These are phyloP conservation scores for Bos taurus DNA, from an alignment of 2,113 vertebrate genomes.

Conservation along the genomic window DNA sequence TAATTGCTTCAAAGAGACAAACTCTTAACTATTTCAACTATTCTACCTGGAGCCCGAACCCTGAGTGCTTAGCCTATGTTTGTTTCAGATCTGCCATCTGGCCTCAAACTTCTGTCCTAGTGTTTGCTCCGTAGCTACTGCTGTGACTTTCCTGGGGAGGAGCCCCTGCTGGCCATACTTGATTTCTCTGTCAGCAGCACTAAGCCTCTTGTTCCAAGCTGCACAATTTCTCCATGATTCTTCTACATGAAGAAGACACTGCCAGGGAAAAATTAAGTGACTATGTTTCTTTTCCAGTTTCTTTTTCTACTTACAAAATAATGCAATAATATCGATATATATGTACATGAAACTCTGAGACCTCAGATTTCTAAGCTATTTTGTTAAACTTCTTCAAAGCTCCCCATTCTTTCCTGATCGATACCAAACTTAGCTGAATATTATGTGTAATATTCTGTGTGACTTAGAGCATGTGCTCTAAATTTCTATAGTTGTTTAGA, in stretches of 20 bases:
- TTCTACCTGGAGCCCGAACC: not conserved
- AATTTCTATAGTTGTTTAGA: not conserved
- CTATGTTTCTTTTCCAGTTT: not conserved
- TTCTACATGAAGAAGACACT: not conserved
- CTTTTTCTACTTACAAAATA: not conserved
- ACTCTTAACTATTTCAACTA: not conserved
- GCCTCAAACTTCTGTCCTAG: not conserved
- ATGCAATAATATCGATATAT: not conserved
- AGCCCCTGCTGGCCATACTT: not conserved
- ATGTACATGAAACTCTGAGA: not conserved
- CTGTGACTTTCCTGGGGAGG: not conserved
- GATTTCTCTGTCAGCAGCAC: not conserved
- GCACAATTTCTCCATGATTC: not conserved
- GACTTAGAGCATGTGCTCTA: not conserved
- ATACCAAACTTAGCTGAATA: not conserved
- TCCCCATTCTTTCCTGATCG: not conserved
- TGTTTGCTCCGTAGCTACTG: not conserved
- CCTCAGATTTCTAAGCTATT: not conserved
- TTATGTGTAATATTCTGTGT: not conserved
- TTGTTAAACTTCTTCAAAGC: not conserved
- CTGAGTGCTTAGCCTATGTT: not conserved
- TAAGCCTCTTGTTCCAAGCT: not conserved
- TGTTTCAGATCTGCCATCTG: not conserved
- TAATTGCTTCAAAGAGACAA: not conserved
- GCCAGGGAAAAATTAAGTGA: not conserved